phyloP scores from a whole-genome alignment of 1,140 invertebrate genomes.

The Psilanteris sp. region DNA sequence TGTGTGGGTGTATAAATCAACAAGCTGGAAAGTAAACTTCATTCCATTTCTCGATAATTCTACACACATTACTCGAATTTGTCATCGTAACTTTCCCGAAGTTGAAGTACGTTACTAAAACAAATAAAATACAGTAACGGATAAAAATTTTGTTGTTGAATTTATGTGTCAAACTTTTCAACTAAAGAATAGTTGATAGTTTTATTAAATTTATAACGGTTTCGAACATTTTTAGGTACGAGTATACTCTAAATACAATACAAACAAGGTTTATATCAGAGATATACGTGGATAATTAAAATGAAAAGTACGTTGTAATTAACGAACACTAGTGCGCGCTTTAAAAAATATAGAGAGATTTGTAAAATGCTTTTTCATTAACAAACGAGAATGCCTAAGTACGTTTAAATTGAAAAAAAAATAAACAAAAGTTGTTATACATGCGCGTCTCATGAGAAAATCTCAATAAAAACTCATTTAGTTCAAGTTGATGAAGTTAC shows the following conservation, averaged over 20 bases:
- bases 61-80: slow-evolving; percentile 41
- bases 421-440: too few relatives aligned
- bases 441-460: too few relatives aligned
- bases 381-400: too few relatives aligned
- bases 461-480: too few relatives aligned
- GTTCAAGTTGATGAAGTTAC: too few relatives aligned
- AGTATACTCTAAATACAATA: slow-evolving; percentile 27
- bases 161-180: not conserved
- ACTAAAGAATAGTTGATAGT: not conserved
- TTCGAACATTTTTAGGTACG: slow-evolving; percentile 6
- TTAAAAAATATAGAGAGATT: slow-evolving; percentile 1
- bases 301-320: slow-evolving; percentile 29
- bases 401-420: too few relatives aligned
- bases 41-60: slow-evolving; percentile 37
- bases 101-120: slow-evolving; percentile 9
- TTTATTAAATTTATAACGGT: slow-evolving; percentile 12
- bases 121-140: slow-evolving; percentile 13
- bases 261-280: slow-evolving; percentile 4
- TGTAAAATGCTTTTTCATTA: too few relatives aligned
- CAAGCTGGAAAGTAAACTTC: slow-evolving; percentile 51
- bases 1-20: slow-evolving; percentile 25
- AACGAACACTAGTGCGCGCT: slow-evolving; percentile 25
- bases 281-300: slow-evolving; percentile 22
- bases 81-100: slow-evolving; percentile 47
- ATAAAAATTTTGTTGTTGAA: slow-evolving; percentile 5